Base-by-base conservation (phyloP, 2,888 invertebrate species). In the Macroteleia sp. region DNA sequence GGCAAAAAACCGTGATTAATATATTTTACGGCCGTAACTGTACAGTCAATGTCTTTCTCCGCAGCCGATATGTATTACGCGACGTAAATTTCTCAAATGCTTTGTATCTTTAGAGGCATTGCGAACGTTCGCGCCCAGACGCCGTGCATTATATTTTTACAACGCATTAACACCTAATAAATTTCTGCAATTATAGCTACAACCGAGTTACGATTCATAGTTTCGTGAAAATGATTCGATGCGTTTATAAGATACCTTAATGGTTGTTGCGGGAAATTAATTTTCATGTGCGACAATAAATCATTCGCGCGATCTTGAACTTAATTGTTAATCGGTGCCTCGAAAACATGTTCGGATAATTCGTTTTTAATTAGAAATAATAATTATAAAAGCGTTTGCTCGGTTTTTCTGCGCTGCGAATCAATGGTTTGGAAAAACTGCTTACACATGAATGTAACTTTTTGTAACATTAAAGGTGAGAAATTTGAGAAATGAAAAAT, bases 131-230 rank as follows among this genome's bases (percentile, higher is more conserved):
- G 32, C 42, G 22, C 22, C 34, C 34, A 52, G 39, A 66, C 61
- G 57, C 36, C 16, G 66, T 42, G 50, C 62, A 69, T 73, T 62
- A 74, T 78, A n/a, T n/a, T 78, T 77, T 78, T 74, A 74, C 74
- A 78, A 69, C 73, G 59, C 73, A 59, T 78, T 74, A 78, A 78
- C 77, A 74, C 77, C 64, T 69, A 78, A 78, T 78, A 78, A 74
- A 78, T 57, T 62, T 67, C 50, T 30, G 39, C 71, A 67, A 77
- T 77, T 73, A 73, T 39, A 59, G 20, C 19, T 66, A 52, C 36
- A 54, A n/a, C 39, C 39, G 46, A 22, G 44, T 70, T 32, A 66
- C 52, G 70, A 54, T 50, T 39, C 69, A 42, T 50, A 25, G 44
- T 54, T 52, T 62, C 44, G 59, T 19, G 52, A 61, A 66, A 70